Evolutionary conservation across 2,888 invertebrate genomes (phyloP), one percentile per base, ranked within the genome.

Genomic region (Tipula unca): DNA sequence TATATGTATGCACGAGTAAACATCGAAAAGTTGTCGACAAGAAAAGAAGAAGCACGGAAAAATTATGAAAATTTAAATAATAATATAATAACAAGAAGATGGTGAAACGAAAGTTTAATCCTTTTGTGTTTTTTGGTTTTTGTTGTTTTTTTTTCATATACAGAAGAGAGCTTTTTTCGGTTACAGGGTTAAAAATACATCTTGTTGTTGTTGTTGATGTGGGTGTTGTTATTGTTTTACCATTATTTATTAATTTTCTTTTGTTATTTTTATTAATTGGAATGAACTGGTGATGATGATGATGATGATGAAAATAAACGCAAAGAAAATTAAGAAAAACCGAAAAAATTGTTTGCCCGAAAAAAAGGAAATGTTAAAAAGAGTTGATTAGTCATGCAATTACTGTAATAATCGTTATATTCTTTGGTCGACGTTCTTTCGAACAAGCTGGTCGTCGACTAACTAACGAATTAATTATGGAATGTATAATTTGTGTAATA

Each of bases 251-350:
- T 69, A 69, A 69, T 69, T 25, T 69, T 69, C 69, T 25, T 69
- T 69, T 69, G 69, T 69, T 69, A 69, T 69, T 69, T 69, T 25
- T 69, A 69, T 69, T 69, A 69, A 69, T 69, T 69, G 69, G 69
- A 69, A 69, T 69, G 25, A 69, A 69, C 20, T 69, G 69, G 69
- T 6, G 48, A 48, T 48, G 48, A 48, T 48, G n/a, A 17, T 48
- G n/a, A 48, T 17, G 69, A 69, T 69, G 69, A 69, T 25, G 20
- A 25, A 69, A 69, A 69, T 69, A 25, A 69, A 69, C 69, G 69
- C 39, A 48, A 48, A 17, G 48, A 48, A 48, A 48, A 48, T 48
- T 48, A 48, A 48, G 6, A 48, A 17, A 48, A 69, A 69, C 0
- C 32, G 32, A 2, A n/a, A 48, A 48, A 48, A 48, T 69, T 69